Base-by-base conservation (phyloP, 1,140 invertebrate genomes). In the Anoplolepis gracilipes region DNA sequence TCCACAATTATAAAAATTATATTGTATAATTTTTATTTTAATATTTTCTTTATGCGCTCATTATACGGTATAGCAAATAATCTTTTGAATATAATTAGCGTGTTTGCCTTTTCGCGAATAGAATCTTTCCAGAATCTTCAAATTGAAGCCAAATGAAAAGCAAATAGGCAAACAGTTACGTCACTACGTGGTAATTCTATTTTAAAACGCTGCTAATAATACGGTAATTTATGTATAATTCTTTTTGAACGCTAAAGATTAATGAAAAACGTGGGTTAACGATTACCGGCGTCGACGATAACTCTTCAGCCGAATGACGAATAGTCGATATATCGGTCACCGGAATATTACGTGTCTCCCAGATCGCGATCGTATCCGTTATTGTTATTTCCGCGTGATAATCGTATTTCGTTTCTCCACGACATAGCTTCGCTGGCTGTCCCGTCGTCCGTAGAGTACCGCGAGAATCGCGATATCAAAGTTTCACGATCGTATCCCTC, bases 201-300 rank as follows among this genome's bases (percentile, higher is more conserved):
- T 36, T 28, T 1, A 65, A 61, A 4, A 10, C 2, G 16, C 19
- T 16, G 46, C 42, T 30, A 36, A 46, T 59, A 82, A 59, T 67
- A 28, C 69, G 25, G n/a, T n/a, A 11, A 10, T 81, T 81, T 10
- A 39, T 57, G 25, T 69, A 39, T 57, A 72, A 82, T 82, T 53
- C 53, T 53, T 57, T 70, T 81, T 36, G 49, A 70, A 53, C 25
- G 33, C 16, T 19, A 42, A 70, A 81, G 65, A 65, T 70, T 81
- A 59, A 81, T 70, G 55, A 65, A 22, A 36, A 81, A 81, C 65
- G 36, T 22, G 64, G 33, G 65, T 57, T 57, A n/a, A n/a, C n/a
- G 77, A 79, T 79, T 57, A 81, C 65, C 64, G 64, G 77, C 70
- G 70, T 65, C 28, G 46, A n/a, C 72, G 42, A 65, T 62, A 77